A percentile compares a stretch with the other conserved stretches of the same genome.
Conservation (phyloP, 2,888 invertebrate species). For the Eudasyphora cyanicolor region DNA sequence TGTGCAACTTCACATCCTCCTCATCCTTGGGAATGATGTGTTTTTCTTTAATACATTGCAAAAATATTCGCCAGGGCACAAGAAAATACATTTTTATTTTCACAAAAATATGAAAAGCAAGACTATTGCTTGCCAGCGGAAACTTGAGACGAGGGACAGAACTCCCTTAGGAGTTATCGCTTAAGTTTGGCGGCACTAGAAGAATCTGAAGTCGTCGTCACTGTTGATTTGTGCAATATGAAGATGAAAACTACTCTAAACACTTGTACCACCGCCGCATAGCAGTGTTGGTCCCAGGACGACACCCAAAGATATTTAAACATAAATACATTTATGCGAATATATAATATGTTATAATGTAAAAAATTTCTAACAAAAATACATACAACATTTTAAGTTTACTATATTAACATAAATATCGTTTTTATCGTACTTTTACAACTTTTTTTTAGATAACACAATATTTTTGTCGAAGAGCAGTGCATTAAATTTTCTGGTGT, state of each 20-base stretch:
- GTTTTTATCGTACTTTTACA: too few species aligned
- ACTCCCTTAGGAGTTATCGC: neutral
- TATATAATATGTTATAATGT: too few species aligned
- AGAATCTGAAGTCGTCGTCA: neutral
- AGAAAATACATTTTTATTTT: neutral
- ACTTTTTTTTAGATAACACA: too few species aligned
- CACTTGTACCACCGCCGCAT: neutral
- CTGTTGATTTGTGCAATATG: neutral
- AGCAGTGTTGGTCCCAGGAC: neutral
- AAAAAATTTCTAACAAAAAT: too few species aligned
- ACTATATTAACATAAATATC: too few species aligned
- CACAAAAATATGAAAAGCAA: too few species aligned
- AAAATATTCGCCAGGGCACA: constrained; percentile 12
- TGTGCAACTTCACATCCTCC: neutral
- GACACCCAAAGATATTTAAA: neutral
- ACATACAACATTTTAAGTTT: too few species aligned
- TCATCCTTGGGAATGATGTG: neutral
- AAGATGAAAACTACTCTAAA: neutral
- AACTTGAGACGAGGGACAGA: neutral
- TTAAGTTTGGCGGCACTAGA: constrained; percentile 1
- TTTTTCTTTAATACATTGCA: constrained; percentile 21
- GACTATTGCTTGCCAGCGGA: neutral
- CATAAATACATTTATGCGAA: too few species aligned
- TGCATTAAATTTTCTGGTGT: too few species aligned
- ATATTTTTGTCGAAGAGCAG: too few species aligned